These are phyloP conservation scores for Masnerella sp. DNA, from an alignment of 2,888 invertebrate genomes.

Conservation along the genomic window DNA sequence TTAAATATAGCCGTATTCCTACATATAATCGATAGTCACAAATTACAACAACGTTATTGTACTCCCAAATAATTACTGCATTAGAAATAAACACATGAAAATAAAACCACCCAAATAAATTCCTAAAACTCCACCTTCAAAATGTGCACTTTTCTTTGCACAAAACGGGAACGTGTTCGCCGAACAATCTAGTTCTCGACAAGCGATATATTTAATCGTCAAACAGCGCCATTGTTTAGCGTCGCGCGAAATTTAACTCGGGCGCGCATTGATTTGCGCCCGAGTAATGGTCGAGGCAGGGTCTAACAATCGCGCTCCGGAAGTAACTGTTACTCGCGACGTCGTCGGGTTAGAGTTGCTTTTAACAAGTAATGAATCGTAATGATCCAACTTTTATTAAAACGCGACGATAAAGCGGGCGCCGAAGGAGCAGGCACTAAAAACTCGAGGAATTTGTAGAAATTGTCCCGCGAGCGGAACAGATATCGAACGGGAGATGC, in stretches of 20 bases:
- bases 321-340: slow-evolving; percentile 41
- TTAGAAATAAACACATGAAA: too few relatives aligned
- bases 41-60: too few relatives aligned
- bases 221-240: slow-evolving; percentile 30
- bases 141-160: too few relatives aligned
- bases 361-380: slow-evolving; percentile 53
- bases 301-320: slow-evolving; percentile 32
- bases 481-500: slow-evolving; percentile 46
- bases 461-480: slow-evolving; percentile 41
- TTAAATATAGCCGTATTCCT: too few relatives aligned
- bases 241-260: slow-evolving; percentile 24
- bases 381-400: slow-evolving; percentile 50
- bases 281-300: slow-evolving; percentile 33
- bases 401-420: slow-evolving; percentile 33
- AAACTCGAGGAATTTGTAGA: slow-evolving; percentile 42
- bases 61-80: too few relatives aligned
- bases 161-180: background rate
- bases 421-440: background rate
- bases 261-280: slow-evolving; percentile 43
- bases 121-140: too few relatives aligned
- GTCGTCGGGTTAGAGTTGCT: slow-evolving; percentile 28
- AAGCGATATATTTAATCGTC: slow-evolving; percentile 20
- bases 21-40: too few relatives aligned
- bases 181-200: too few relatives aligned
- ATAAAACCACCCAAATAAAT: too few relatives aligned